Base-by-base conservation (phyloP, 2,797 vertebrate genomes). In the Thamnophis elegans region DNA sequence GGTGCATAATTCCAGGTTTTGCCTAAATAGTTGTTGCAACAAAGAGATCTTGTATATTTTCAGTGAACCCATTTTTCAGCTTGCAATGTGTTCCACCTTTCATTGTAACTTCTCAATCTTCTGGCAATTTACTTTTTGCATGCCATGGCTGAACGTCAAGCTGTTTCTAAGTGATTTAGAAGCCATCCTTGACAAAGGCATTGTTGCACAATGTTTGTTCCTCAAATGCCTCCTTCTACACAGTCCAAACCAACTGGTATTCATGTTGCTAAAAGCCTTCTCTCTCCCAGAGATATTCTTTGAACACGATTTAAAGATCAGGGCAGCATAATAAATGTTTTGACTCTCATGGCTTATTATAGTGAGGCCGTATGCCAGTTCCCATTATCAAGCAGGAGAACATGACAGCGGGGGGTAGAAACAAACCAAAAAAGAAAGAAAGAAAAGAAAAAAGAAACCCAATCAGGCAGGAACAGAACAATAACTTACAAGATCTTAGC, bases 11-110 rank as follows among this genome's bases (percentile, higher is more conserved):
- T 89, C 85, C 55, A 32, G 12, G 16, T 22, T 68, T 90, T 94
- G 59, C 90, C 90, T 53, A 51, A 42, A 93, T 89, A 92, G 89
- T 91, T 78, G 73, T 93, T 85, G 90, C 82, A 93, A 68, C 93
- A 95, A 94, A 62, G 92, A 95, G 90, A 51, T 94, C 55, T 94
- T 96, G 42, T 25, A 60, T 47, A 28, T 54, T 65, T 90, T 95
- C 94, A 94, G 93, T 95, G 94, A 95, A 89, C 68, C 53, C 42
- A 47, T 90, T 94, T 90, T 68, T 91, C 59, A 20, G 42, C 13
- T 65, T 58, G 1, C 68, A 87, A 94, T 85, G n/a, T 11, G 62
- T 92, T 60, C 94, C 93, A n/a, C 90, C 0, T 87, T 92, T 94
- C 92, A 42, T 6, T 93, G 53, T 93, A 13, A 0, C 78, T 55